Evolutionary conservation across 2,888 invertebrate genomes (phyloP).

Genomic region (Chymomyza fuscimana): DNA sequence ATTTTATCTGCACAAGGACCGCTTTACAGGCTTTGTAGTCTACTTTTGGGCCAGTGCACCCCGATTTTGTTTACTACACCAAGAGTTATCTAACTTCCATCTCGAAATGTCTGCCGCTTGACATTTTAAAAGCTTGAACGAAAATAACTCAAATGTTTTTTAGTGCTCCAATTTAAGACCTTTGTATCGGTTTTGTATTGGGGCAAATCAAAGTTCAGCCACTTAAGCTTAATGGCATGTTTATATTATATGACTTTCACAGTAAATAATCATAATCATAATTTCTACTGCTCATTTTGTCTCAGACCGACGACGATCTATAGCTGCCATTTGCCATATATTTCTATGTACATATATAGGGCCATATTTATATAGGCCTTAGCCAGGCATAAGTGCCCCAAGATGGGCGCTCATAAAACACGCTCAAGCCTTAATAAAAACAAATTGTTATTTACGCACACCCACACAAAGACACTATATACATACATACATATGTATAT

Average conservation of each 20-base stretch:
- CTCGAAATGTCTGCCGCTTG: not conserved
- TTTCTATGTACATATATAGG: not conserved
- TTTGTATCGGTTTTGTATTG: too few species aligned
- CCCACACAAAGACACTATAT: constrained; percentile 13
- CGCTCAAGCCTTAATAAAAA: constrained; percentile 41
- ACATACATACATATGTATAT: not conserved
- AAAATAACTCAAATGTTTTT: not conserved
- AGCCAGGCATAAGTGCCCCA: not conserved
- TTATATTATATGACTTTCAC: constrained; percentile 39
- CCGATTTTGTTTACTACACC: not conserved
- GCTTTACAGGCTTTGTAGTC: constrained; percentile 49
- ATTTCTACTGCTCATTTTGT: constrained; percentile 21
- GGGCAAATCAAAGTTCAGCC: constrained; percentile 46
- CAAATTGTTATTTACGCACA: constrained; percentile 35
- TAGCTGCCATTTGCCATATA: not conserved
- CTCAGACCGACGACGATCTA: not conserved
- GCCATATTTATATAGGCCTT: not conserved
- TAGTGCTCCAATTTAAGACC: not conserved
- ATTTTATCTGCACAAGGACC: constrained; percentile 40
- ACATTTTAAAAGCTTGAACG: not conserved
- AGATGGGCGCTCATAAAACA: constrained; percentile 13
- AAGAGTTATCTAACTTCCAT: constrained; percentile 21
- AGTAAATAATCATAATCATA: constrained; percentile 67
- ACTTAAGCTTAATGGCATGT: constrained; percentile 70
- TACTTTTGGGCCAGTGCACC: constrained; percentile 23